Evolutionary conservation across 1,140 invertebrate species (phyloP), one percentile per base, ranked within the genome.

Genomic region (Psix sp.): DNA sequence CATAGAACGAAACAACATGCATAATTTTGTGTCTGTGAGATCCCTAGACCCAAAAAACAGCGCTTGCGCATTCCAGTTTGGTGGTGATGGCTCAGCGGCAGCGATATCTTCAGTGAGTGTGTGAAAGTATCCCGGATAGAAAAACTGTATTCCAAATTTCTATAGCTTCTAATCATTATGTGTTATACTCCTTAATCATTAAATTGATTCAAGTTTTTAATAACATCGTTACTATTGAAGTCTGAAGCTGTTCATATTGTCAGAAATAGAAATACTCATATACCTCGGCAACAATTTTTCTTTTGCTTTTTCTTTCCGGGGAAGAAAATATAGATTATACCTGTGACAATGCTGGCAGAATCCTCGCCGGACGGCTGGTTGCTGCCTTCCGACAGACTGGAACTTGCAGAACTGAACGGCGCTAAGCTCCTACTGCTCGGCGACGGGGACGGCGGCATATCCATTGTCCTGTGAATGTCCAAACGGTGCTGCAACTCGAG

Each of bases 361-460:
- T 95, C 94, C 85, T 94, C 93, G 78, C 94, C 91, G 80, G 90
- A 91, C 67, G 91, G 92, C 77, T 90, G 89, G 77, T 91, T 91
- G 83, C 92, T 93, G 78, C 92, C 91, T 83, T 95, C 93, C 74
- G 93, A 94, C 46, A 96, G 89, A 85, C 93, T 94, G 73, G 94
- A 95, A 76, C 94, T 95, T 60, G 94, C 94, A 29, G 94, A 96
- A 80, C 94, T 95, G 90, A 95, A 96, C 48, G 94, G 94, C 31
- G 91, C 90, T 71, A 92, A 88, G 70, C 91, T 93, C 62, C 95
- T 89, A 82, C 95, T 94, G 73, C 94, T 94, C 66, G 94, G 94
- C 87, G 93, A 95, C 26, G 94, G 94, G 63, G 93, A 95, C 45
- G 93, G 92, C 57, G 93, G 91, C 77, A 91, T 89, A 80, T 88